Evolutionary conservation across 2,888 invertebrate genomes (phyloP).

Genomic region (Nomada goodeniana): DNA sequence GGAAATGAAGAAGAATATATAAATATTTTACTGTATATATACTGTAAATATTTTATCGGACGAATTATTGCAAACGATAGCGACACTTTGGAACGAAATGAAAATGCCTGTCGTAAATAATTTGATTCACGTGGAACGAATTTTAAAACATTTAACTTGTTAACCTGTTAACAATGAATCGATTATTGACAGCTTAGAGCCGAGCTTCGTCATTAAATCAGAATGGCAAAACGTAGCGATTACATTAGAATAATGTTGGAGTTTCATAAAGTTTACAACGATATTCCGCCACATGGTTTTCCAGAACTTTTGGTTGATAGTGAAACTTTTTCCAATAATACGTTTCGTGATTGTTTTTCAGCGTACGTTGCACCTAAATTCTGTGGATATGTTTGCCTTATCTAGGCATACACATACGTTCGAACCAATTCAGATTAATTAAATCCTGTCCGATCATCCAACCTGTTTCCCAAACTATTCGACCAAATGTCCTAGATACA

Average conservation of each 20-base stretch:
- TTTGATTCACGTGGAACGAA: not conserved
- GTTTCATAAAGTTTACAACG: not conserved
- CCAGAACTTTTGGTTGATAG: not conserved
- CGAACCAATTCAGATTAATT: constrained; percentile 35
- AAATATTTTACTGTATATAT: too few relatives aligned
- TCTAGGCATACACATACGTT: not conserved
- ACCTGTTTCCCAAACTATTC: constrained; percentile 37
- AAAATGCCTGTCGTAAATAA: constrained; percentile 3
- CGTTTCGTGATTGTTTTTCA: not conserved
- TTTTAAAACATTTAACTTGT: not conserved
- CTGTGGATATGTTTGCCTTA: not conserved
- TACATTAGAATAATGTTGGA: not conserved
- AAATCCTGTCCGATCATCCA: constrained; percentile 50
- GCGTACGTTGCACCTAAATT: constrained; percentile 2
- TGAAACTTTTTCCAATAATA: constrained; percentile 10
- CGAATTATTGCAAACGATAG: too few relatives aligned
- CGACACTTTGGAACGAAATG: not conserved
- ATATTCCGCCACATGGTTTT: not conserved
- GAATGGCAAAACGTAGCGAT: not conserved
- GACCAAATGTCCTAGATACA: constrained; percentile 31
- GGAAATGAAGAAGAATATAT: not conserved
- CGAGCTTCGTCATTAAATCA: not conserved
- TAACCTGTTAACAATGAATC: not conserved
- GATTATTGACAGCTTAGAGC: not conserved
- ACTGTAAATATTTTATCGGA: too few relatives aligned